These are phyloP conservation scores for Drosophila falleni DNA, from an alignment of 2,888 invertebrate genomes.

Conservation along the genomic window DNA sequence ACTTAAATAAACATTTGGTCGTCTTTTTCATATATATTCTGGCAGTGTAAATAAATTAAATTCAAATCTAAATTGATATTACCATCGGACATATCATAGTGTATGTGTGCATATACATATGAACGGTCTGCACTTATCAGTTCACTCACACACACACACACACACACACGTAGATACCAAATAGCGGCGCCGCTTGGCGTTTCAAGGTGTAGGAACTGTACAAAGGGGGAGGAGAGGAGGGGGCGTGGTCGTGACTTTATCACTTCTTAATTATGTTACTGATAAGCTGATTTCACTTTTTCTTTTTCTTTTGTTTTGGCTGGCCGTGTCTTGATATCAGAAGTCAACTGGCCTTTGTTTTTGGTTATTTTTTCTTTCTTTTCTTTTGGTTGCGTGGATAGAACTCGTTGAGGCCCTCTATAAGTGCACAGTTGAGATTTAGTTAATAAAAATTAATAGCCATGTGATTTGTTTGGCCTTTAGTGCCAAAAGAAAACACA, in stretches of 20 bases:
- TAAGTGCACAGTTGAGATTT: slow-evolving; percentile 67
- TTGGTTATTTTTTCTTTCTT: slow-evolving; percentile 21
- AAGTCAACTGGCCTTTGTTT: slow-evolving; percentile 44
- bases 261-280: slow-evolving; percentile 79
- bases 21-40: slow-evolving; percentile 38
- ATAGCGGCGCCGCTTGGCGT: slow-evolving; percentile 46
- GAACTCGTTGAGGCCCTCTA: slow-evolving; percentile 36
- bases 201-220: slow-evolving; percentile 7
- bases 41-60: slow-evolving; percentile 76
- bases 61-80: slow-evolving; percentile 79
- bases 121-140: slow-evolving; percentile 61
- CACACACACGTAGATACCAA: slow-evolving; percentile 11
- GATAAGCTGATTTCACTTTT: slow-evolving; percentile 68
- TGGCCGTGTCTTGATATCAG: slow-evolving; percentile 50
- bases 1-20: slow-evolving; percentile 57
- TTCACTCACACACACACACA: slow-evolving; percentile 3
- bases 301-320: slow-evolving; percentile 45
- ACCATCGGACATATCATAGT: slow-evolving; percentile 44
- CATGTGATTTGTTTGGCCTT: slow-evolving; percentile 73
- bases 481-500: slow-evolving; percentile 40
- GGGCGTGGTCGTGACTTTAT: slow-evolving; percentile 64
- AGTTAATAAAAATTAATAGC: slow-evolving; percentile 76
- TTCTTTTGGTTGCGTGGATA: slow-evolving; percentile 22
- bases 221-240: slow-evolving; percentile 9
- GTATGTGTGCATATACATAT: slow-evolving; percentile 26